Evolutionary conservation across 1,140 invertebrate species (phyloP), one percentile per base, ranked within the genome.

Genomic region (Aphis craccivora): DNA sequence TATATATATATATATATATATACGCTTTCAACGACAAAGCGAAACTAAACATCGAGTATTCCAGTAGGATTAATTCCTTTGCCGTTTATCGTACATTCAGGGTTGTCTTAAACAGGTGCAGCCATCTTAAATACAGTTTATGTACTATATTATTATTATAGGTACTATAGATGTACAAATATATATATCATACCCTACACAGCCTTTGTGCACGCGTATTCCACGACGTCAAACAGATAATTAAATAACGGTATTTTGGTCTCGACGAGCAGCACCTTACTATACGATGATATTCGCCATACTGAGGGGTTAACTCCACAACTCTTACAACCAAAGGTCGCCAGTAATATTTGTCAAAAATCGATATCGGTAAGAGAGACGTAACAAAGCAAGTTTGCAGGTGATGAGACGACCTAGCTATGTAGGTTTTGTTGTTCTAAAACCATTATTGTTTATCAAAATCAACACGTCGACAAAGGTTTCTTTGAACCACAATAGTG

Each of bases 221-320:
- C 60, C 23, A 1, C 43, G 30, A 87, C 30, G 43, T 87, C 86
- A 87, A 87, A 87, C 45, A 18, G 43, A 48, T 87, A 87, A 87
- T 87, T 87, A 87, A 84, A 84, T 84, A 40, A 76, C 14, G 60
- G 30, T 76, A 76, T 76, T 76, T 76, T 76, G 60, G 60, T 76
- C 30, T 76, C 60, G 5, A n/a, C 5, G 30, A 76, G 30, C 14
- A 76, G 60, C 14, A 76, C n/a, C 60, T n/a, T n/a, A 30, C n/a
- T 76, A 67, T 67, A 67, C 60, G 60, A 67, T 67, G 30, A 67
- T 67, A 67, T 76, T 76, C 60, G 14, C 11, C 14, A 14, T 11
- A n/a, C 30, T 0, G 25, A 8, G 1, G 9, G 9, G n/a, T n/a
- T 76, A 76, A n/a, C 14, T 4, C 11, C 4, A 51, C 30, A n/a